Evolutionary conservation across 2,113 vertebrate species (phyloP).

Genomic region (Coptodon rendalli): DNA sequence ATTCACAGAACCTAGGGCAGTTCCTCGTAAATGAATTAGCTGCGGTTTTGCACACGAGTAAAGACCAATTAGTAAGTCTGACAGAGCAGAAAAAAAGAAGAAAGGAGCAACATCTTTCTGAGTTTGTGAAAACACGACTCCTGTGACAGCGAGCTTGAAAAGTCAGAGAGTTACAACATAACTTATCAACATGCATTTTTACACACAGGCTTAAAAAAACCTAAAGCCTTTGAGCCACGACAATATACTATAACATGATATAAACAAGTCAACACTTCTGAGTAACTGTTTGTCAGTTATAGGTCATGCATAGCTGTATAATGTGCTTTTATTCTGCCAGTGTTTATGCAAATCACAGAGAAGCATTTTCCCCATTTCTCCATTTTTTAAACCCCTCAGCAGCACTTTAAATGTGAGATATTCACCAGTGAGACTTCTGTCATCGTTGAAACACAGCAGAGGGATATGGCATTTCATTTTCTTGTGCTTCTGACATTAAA

Average conservation of each 20-base stretch:
- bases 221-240: background rate
- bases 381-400: background rate
- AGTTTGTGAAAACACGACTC: background rate
- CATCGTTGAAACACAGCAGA: background rate
- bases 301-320: background rate
- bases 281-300: background rate
- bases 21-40: slow-evolving; percentile 45
- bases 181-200: background rate
- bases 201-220: background rate
- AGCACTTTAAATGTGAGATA: background rate
- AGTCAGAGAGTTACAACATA: background rate
- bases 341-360: background rate
- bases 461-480: background rate
- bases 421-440: background rate
- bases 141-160: background rate
- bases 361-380: too few relatives aligned
- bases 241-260: background rate
- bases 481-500: background rate
- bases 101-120: background rate
- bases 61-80: slow-evolving; percentile 18
- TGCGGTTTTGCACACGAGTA: background rate
- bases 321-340: background rate
- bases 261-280: background rate
- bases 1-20: slow-evolving; percentile 48
- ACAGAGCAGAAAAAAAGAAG: background rate